Base-by-base conservation (phyloP, 1,140 invertebrate genomes). In the Eumeta japonica region DNA sequence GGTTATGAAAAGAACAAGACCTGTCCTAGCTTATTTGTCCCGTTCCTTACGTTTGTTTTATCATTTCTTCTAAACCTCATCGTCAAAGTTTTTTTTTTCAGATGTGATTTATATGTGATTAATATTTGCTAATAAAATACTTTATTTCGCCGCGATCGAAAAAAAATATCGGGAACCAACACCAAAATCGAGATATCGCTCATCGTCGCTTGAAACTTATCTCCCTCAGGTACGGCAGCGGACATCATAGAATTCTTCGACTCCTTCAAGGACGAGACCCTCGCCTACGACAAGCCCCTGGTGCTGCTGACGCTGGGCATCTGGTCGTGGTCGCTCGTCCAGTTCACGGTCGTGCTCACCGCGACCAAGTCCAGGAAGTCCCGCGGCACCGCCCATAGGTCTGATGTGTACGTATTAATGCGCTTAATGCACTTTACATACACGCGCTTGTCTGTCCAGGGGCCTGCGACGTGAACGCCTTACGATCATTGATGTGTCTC, bases 211-310 rank as follows among this genome's bases (percentile, higher is more conserved):
- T 24, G 20, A 7, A 24, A 5, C 20, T 24, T 24, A 7, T 24
- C n/a, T 3, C 33, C 16, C 15, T 10, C 50, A 82, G 81, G 82
- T 28, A 94, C 91, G 2, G 92, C 92, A 0, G 92, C 92, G 0
- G 94, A 97, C 62, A 97, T 97, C 39, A 93, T 96, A 16, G 93
- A 97, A 66, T 95, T 97, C 65, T 95, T 95, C 64, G 93, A 96
- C 61, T 93, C 92, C 0, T 95, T 96, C 73, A 91, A 91, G 70
- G 89, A 91, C 50, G 86, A 89, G 32, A 85, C 83, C 44, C 87
- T 92, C 17, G 84, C 86, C 0, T 67, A 79, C 0, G 85, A 90
- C 48, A 83, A 82, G 2, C 76, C 89, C 3, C 71, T 92, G 2
- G 88, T 90, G 0, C 79, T 86, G 17, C 67, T 90, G 0, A 90